Evolutionary conservation across 1,140 invertebrate species (phyloP).

Genomic region (Anastrepha obliqua): DNA sequence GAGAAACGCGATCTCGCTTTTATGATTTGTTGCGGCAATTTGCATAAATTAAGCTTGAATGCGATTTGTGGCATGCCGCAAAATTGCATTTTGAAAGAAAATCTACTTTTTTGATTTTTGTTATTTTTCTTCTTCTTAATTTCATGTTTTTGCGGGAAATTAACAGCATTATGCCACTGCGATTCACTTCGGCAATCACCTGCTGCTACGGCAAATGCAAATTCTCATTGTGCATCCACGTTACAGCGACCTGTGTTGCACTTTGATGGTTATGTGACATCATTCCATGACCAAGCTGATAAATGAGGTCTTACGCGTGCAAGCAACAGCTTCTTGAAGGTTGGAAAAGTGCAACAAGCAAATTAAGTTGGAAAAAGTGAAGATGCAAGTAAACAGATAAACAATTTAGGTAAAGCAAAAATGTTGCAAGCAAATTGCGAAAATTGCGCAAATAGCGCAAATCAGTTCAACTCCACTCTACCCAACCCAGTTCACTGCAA

Average conservation of each 20-base stretch:
- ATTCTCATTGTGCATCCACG: background rate
- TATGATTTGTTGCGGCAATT: slow-evolving; percentile 50
- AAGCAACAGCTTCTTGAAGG: slow-evolving; percentile 15
- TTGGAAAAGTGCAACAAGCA: background rate
- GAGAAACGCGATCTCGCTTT: slow-evolving; percentile 30
- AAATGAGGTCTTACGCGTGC: slow-evolving; percentile 10
- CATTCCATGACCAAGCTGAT: slow-evolving; percentile 5
- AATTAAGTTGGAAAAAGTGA: background rate
- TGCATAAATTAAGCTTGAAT: slow-evolving; percentile 36
- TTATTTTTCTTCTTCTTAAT: background rate
- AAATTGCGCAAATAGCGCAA: background rate
- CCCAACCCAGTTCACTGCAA: slow-evolving; percentile 16
- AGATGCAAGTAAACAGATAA: background rate
- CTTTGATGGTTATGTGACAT: slow-evolving; percentile 30
- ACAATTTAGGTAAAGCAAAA: background rate
- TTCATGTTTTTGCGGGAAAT: background rate
- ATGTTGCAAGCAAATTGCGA: slow-evolving; percentile 27
- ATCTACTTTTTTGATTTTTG: background rate
- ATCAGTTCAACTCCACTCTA: slow-evolving; percentile 36
- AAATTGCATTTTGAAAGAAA: slow-evolving; percentile 1
- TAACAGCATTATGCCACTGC: slow-evolving; percentile 21
- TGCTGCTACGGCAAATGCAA: background rate
- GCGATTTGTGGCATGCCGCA: slow-evolving; percentile 25
- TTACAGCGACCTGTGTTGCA: background rate
- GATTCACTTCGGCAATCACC: background rate